phyloP scores from a whole-genome alignment of 1,140 invertebrate genomes.

The Belonocnema kinseyi region DNA sequence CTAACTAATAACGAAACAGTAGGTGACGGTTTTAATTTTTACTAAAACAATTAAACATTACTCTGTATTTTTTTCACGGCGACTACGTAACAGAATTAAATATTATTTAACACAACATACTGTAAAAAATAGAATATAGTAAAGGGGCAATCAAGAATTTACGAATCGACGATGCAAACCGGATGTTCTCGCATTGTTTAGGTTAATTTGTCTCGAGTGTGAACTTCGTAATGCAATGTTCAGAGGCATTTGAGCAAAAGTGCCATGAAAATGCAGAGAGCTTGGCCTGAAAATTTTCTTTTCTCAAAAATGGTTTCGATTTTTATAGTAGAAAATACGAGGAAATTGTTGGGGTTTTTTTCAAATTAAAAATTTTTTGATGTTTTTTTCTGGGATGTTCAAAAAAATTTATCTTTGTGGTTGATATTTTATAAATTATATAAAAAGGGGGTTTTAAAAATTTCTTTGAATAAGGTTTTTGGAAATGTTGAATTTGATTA shows the following conservation, averaged over 20 bases:
- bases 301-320: background rate
- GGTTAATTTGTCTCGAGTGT: background rate
- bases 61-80: background rate
- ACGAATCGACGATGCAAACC: no score
- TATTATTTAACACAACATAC: background rate
- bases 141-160: no score
- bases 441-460: background rate
- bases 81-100: background rate
- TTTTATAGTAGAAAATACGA: no score
- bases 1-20: slow-evolving; percentile 10
- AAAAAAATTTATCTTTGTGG: background rate
- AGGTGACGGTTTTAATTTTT: slow-evolving; percentile 21
- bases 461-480: background rate
- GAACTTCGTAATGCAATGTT: no score
- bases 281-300: background rate
- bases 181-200: no score
- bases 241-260: slow-evolving; percentile 1
- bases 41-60: background rate
- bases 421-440: background rate
- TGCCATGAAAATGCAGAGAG: background rate
- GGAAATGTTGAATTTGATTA: background rate
- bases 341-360: background rate
- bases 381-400: background rate
- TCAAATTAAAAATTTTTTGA: background rate
- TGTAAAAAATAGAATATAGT: background rate